These are phyloP conservation scores for Aporrectodea caliginosa DNA, from an alignment of 1,140 invertebrate species.

Conservation along the genomic window DNA sequence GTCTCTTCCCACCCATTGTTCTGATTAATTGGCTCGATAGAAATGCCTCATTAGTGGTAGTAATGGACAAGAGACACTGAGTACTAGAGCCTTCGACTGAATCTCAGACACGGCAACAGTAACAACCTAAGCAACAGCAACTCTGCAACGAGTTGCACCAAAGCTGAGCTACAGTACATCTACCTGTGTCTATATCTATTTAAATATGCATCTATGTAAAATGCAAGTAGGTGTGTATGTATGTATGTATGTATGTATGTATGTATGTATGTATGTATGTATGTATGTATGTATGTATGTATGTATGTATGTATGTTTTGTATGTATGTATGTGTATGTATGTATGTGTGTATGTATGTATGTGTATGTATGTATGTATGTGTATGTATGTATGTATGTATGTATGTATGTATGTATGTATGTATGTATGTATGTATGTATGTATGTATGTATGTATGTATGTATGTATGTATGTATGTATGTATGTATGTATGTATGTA, in stretches of 20 bases:
- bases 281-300: conserved; percentile 34
- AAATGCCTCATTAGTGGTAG: no score
- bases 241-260: conserved; percentile 35
- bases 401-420: conserved; percentile 29
- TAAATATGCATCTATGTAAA: conserved; percentile 4
- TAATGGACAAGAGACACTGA: no score
- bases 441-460: conserved; percentile 2
- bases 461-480: conserved; percentile 5
- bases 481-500: conserved; percentile 7
- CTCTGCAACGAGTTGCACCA: no score
- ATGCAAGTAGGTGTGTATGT: conserved; percentile 32
- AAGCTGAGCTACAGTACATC: no score
- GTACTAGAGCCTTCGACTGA: no score
- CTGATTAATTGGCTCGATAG: no score
- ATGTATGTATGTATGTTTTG: conserved; percentile 35
- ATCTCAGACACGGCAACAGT: no score
- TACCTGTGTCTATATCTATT: background rate
- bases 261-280: conserved; percentile 31
- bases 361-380: conserved; percentile 29
- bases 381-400: conserved; percentile 30
- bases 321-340: conserved; percentile 27
- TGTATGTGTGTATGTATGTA: conserved; percentile 29
- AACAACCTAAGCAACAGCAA: no score
- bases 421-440: conserved; percentile 22
- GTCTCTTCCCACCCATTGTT: no score